Percentiles rank a stretch among this genome's conserved stretches.
Conservation (phyloP, 2,888 invertebrate species). For the Drosophila anomalipes region DNA sequence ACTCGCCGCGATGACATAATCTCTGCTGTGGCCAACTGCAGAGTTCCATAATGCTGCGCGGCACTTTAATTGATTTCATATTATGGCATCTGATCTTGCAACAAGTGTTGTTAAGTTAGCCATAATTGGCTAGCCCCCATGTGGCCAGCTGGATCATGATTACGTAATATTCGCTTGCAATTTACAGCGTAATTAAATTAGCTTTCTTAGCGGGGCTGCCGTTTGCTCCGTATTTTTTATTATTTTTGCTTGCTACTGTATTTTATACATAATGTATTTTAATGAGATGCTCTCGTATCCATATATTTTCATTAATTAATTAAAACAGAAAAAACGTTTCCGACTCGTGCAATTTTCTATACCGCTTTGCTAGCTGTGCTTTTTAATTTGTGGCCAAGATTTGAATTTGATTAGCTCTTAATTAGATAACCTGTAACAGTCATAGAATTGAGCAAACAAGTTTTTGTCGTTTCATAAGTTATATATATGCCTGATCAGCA, state of each 20-base stretch:
- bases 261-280: constrained; percentile 37
- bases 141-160: constrained; percentile 25
- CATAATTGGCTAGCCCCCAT: constrained; percentile 17
- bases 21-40: constrained; percentile 11
- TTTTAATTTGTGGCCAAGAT: constrained; percentile 48
- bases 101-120: constrained; percentile 10
- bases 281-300: constrained; percentile 65
- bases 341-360: constrained; percentile 41
- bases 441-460: neutral
- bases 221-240: constrained; percentile 12
- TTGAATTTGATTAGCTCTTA: constrained; percentile 44
- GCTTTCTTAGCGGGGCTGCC: constrained; percentile 15
- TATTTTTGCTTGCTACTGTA: constrained; percentile 16
- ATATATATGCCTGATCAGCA: neutral
- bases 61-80: constrained; percentile 13
- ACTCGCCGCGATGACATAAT: constrained; percentile 47
- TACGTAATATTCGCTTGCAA: constrained; percentile 41
- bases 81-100: constrained; percentile 39
- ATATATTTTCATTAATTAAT: constrained; percentile 68
- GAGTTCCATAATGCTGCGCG: neutral
- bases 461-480: neutral
- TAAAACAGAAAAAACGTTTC: constrained; percentile 43
- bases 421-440: constrained; percentile 3
- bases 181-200: constrained; percentile 44
- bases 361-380: constrained; percentile 51